Evolutionary conservation across 2,888 invertebrate species (phyloP).

Genomic region (Hermaeophaga mercurialis): DNA sequence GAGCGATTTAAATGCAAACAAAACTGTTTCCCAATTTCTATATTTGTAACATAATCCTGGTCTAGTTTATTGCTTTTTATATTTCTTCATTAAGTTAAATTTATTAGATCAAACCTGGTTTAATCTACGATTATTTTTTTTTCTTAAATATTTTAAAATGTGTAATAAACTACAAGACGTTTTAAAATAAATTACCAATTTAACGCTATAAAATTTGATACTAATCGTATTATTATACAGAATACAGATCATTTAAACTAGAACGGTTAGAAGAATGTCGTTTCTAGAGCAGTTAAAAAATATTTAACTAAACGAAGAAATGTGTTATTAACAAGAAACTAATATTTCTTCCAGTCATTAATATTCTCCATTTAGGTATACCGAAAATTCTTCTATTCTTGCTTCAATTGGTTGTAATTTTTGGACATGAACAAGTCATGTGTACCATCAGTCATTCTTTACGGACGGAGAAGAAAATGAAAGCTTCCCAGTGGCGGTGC

Average conservation of each 20-base stretch:
- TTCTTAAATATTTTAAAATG: neutral
- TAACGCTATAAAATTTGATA: conserved; percentile 6
- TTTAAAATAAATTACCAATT: conserved; percentile 9
- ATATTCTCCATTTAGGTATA: neutral
- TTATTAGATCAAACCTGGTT: conserved; percentile 2
- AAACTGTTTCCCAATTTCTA: neutral
- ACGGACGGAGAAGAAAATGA: neutral
- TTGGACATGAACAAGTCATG: neutral
- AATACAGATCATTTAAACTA: neutral
- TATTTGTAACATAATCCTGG: neutral
- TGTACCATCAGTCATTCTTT: neutral
- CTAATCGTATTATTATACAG: conserved; percentile 13
- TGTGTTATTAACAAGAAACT: conserved; percentile 1
- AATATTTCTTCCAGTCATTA: conserved; percentile 5
- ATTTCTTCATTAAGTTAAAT: conserved; percentile 10
- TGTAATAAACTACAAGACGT: neutral
- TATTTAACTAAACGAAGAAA: conserved; percentile 7
- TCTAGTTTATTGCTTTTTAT: neutral
- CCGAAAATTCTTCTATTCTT: neutral
- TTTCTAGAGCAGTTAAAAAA: conserved; percentile 20
- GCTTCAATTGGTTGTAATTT: neutral
- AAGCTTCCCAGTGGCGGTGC: neutral
- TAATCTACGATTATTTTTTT: neutral
- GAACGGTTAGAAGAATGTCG: conserved; percentile 10
- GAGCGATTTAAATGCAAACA: neutral